Base-by-base conservation (phyloP, 2,113 vertebrate genomes). In the Lucifuga dentata region DNA sequence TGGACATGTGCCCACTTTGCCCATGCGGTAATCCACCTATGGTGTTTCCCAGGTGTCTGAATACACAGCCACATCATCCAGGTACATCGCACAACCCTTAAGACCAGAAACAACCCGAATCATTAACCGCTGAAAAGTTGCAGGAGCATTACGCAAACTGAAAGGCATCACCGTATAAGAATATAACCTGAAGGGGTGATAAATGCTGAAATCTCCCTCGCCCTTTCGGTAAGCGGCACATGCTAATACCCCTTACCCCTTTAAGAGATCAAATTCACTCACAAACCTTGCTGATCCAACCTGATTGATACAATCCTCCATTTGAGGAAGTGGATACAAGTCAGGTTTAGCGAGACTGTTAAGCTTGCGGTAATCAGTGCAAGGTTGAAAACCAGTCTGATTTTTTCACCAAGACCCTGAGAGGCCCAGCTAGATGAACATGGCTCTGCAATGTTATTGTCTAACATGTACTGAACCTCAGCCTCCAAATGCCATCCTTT, bases 221-320 rank as follows among this genome's bases (percentile, higher is more conserved):
- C 43, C 6, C 43, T 1, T 8, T 1, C 11, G 10, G 5, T 16
- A n/a, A 45, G 5, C 15, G 43, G 43, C 43, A 45, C 43, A 8
- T 45, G 2, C 43, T 29, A 61, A 5, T n/a, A n/a, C n/a, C n/a
- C n/a, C n/a, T n/a, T 61, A 61, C 7, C 41, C 24, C 5, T 61
- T 61, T 6, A 61, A 1, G 1, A 61, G 11, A 5, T 61, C 41
- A 23, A 61, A 61, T 11, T 21, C 46, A 9, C 41, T 61, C 1
- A 35, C 26, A 32, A 20, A 61, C 5, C 3, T 45, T 0, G 43
- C 58, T 11, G 41, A 19, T 2, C 16, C 57, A 0, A 46, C 41
- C 5, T 35, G 41, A 21, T 44, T 26, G 0, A 43, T 12, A 16
- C 21, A 29, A 6, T 32, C 39, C 20, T 45, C 43, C 43, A 45